phyloP scores from a whole-genome alignment of 1,140 invertebrate species.

The Drosophila repleta region DNA sequence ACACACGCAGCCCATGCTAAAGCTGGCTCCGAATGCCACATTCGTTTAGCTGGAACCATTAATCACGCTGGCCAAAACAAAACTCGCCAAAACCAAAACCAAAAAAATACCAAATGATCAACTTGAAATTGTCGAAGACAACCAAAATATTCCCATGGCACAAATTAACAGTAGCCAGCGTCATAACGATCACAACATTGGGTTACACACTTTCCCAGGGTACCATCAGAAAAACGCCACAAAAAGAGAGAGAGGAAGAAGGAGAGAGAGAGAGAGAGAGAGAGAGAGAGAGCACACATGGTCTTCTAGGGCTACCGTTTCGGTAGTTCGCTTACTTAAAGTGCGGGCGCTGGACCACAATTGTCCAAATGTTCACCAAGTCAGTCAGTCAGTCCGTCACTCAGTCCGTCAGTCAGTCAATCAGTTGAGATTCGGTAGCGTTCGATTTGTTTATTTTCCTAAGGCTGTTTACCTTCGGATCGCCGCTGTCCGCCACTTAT shows the following conservation, averaged over 20 bases:
- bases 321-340: slow-evolving; percentile 41
- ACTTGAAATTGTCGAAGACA: slow-evolving; percentile 19
- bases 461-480: slow-evolving; percentile 72
- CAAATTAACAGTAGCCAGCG: slow-evolving; percentile 73
- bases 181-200: slow-evolving; percentile 24
- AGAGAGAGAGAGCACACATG: neutral
- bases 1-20: slow-evolving; percentile 2
- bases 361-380: slow-evolving; percentile 7
- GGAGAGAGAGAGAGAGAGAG: neutral
- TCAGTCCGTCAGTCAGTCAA: slow-evolving; percentile 6
- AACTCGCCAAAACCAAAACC: slow-evolving; percentile 24
- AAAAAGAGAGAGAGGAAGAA: neutral
- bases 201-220: slow-evolving; percentile 47
- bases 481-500: slow-evolving; percentile 27
- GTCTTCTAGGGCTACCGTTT: slow-evolving; percentile 44
- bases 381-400: slow-evolving; percentile 8
- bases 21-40: slow-evolving; percentile 2
- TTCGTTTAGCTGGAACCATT: slow-evolving; percentile 21
- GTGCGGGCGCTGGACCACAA: slow-evolving; percentile 31
- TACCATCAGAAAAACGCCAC: slow-evolving; percentile 38
- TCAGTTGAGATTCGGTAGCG: slow-evolving; percentile 25
- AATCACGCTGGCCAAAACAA: slow-evolving; percentile 33
- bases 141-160: slow-evolving; percentile 65
- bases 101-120: slow-evolving; percentile 9
- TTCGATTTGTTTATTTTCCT: slow-evolving; percentile 72